phyloP scores from a whole-genome alignment of 2,797 vertebrate species.

The Spinus pinus region DNA sequence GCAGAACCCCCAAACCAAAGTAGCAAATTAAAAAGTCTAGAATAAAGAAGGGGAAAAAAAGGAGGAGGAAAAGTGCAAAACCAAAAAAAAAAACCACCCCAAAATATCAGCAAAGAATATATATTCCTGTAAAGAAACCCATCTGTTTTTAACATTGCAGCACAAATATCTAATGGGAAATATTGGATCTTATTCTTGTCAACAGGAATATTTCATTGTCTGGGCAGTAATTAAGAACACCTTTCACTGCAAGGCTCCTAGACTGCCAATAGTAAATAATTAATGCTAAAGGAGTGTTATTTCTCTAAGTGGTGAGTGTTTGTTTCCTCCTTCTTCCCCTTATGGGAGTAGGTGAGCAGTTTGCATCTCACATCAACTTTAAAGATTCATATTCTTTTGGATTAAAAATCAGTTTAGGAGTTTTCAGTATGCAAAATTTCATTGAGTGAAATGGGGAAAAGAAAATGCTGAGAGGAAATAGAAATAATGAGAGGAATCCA shows the following conservation, averaged over 20 bases:
- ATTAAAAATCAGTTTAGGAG: neutral
- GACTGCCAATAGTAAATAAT: neutral
- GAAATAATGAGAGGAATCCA: neutral
- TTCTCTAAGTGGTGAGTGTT: neutral
- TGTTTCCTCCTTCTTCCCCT: neutral
- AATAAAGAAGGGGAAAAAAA: neutral
- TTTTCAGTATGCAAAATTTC: neutral
- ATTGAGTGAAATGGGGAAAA: neutral
- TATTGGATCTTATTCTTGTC: neutral
- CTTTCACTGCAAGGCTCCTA: neutral
- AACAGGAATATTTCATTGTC: neutral
- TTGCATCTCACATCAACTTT: neutral
- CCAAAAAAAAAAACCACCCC: no score
- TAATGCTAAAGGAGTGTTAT: neutral
- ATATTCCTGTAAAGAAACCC: neutral
- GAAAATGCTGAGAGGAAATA: neutral
- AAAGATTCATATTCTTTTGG: neutral
- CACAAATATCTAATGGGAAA: neutral
- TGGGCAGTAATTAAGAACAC: neutral
- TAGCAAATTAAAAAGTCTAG: neutral
- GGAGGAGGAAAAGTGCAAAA: neutral
- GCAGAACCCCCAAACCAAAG: neutral
- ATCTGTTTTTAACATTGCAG: neutral
- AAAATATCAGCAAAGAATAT: neutral
- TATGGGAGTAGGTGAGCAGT: neutral